Percentiles rank a stretch among this genome's conserved stretches.
Conservation (phyloP, 1,140 invertebrate genomes). For the Lasaia peninsularis region DNA sequence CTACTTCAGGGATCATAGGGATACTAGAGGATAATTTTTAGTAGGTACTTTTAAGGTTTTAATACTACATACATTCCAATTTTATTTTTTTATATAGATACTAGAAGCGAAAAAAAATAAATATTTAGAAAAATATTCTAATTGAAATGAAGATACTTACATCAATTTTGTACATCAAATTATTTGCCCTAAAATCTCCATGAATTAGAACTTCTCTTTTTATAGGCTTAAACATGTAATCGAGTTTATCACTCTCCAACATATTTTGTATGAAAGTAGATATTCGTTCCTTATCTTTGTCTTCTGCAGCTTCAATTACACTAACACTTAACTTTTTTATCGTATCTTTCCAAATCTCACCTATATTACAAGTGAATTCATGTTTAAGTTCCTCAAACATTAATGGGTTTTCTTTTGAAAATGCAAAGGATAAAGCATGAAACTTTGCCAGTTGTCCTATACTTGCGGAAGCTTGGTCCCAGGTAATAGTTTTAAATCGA, state of each 20-base stretch:
- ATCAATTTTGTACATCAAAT: slow-evolving; percentile 30
- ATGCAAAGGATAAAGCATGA: slow-evolving; percentile 35
- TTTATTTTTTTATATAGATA: too few species aligned
- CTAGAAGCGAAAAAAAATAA: too few species aligned
- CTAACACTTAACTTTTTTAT: slow-evolving; percentile 1
- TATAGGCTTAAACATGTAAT: slow-evolving; percentile 4
- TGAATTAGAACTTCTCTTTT: slow-evolving; percentile 25
- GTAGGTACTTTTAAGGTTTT: too few species aligned
- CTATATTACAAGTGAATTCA: slow-evolving; percentile 3
- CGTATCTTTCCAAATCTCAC: neutral
- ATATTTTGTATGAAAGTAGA: slow-evolving; percentile 18
- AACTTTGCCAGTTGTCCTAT: slow-evolving; percentile 31
- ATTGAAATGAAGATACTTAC: slow-evolving; percentile 5
- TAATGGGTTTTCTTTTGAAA: slow-evolving; percentile 16
- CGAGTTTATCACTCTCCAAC: neutral
- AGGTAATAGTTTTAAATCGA: slow-evolving; percentile 28
- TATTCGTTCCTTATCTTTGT: slow-evolving; percentile 24
- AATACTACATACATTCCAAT: too few species aligned
- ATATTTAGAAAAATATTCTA: too few species aligned
- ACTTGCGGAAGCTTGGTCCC: slow-evolving; percentile 27
- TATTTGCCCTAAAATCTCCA: slow-evolving; percentile 34
- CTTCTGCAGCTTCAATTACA: slow-evolving; percentile 17
- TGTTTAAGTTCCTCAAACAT: slow-evolving; percentile 19
- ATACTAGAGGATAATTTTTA: too few species aligned
- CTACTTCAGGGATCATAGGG: too few species aligned